These are phyloP conservation scores for Oscheius sp. DNA, from an alignment of 1,140 invertebrate species.

Conservation along the genomic window DNA sequence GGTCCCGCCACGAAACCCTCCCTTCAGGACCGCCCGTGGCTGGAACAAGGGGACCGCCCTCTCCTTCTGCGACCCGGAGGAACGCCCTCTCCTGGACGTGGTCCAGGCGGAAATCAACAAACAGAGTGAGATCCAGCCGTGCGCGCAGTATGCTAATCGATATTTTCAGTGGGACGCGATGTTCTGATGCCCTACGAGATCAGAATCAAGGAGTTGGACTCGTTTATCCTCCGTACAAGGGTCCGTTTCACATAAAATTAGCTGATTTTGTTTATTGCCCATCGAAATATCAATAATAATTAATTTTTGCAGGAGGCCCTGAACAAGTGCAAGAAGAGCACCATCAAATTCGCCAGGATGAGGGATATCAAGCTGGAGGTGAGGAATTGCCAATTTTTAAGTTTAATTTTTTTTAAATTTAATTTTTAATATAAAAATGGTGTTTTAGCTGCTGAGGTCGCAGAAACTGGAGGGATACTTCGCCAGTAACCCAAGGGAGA, in stretches of 20 bases:
- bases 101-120: conserved; percentile 73
- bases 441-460: conserved; percentile 75
- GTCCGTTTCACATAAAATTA: conserved; percentile 41
- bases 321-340: conserved; percentile 84
- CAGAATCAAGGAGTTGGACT: conserved; percentile 88
- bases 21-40: conserved; percentile 77
- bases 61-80: conserved; percentile 83
- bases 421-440: conserved; percentile 6
- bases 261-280: conserved; percentile 22
- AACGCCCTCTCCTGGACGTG: conserved; percentile 73
- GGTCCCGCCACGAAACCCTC: neutral
- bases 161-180: conserved; percentile 55
- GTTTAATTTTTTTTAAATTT: too few relatives aligned
- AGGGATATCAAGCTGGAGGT: conserved; percentile 89
- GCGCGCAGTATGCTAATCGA: too few relatives aligned
- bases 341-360: conserved; percentile 83
- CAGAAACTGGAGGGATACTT: conserved; percentile 91
- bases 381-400: too few relatives aligned
- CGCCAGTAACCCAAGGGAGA: conserved; percentile 86
- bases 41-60: conserved; percentile 88
- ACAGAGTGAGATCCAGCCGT: conserved; percentile 51
- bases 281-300: conserved; percentile 1
- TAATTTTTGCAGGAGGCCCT: conserved; percentile 75
- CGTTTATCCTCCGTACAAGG: conserved; percentile 85
- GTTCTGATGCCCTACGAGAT: conserved; percentile 82